Base-by-base conservation (phyloP, 2,797 vertebrate genomes). In the Zalophus californianus region DNA sequence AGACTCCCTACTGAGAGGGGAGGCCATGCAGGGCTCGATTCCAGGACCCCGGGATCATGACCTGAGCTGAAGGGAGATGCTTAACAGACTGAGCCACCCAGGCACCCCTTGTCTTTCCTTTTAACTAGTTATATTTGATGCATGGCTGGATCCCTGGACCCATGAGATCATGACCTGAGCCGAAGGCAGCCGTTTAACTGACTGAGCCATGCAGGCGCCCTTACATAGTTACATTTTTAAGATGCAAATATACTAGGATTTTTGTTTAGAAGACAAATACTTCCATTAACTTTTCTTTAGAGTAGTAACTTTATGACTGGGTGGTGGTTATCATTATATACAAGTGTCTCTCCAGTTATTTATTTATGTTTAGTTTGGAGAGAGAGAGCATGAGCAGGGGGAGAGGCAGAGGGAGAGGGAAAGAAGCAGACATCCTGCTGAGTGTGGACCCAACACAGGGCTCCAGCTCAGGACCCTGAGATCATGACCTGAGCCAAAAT, bases 181-280 rank as follows among this genome's bases (percentile, higher is more conserved):
- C 8, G 2, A 68, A 35, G 66, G n/a, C n/a, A 68, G 66, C n/a
- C 3, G 2, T 35, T 35, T 66, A n/a, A 18, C 32, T 66, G 64
- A 66, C 64, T 68, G 66, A 35, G n/a, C 66, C 66, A 35, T 1
- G 3, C 16, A 68, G 66, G 8, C 35, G 3, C n/a, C 4, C n/a
- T n/a, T 58, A 78, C 8, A 35, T 88, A 70, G 82, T 94, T 87
- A 48, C 20, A 87, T 84, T 96, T 89, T 83, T 58, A 93, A 95
- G n/a, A 70, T 48, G 7, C 13, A 84, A 50, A 77, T 95, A 90
- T 56, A 54, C 41, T 73, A 64, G 66, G 80, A 93, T n/a, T 86
- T 95, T 75, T 79, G 54, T 94, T 91, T 95, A 87, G 75, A 84
- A 88, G 72, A 90, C 35, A 89, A 66, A 66, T 90, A 78, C 10